These are phyloP conservation scores for Erethizon dorsatum DNA, from an alignment of 2,797 vertebrate genomes.

Conservation along the genomic window DNA sequence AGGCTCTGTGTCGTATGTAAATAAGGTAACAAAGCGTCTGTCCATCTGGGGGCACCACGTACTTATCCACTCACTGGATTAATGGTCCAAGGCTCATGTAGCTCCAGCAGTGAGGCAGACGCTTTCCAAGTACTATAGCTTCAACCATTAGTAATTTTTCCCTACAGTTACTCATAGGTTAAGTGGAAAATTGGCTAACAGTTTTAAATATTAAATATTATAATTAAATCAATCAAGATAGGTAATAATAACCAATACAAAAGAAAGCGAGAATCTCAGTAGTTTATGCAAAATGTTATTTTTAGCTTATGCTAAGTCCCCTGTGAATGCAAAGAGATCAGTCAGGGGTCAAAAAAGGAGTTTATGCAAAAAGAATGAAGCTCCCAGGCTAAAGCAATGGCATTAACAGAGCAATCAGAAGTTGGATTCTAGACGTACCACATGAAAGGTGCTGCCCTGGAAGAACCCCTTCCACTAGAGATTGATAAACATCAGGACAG, in stretches of 20 bases:
- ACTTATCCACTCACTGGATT: background rate
- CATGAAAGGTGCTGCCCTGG: background rate
- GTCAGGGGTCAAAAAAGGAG: background rate
- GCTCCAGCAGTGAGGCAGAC: background rate
- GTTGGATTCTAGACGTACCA: background rate
- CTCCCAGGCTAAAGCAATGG: background rate
- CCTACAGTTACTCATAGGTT: background rate
- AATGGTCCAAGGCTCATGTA: background rate
- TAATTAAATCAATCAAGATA: slow-evolving; percentile 22
- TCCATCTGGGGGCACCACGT: too few species aligned
- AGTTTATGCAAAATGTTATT: background rate
- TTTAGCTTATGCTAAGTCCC: background rate
- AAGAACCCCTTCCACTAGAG: background rate
- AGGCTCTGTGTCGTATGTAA: background rate
- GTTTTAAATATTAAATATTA: background rate
- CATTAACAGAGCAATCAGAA: background rate
- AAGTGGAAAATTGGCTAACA: background rate
- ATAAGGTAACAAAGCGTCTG: background rate
- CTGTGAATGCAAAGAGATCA: background rate
- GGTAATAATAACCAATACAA: background rate
- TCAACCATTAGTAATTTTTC: background rate
- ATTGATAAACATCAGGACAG: background rate
- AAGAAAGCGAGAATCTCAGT: background rate
- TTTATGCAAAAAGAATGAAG: background rate
- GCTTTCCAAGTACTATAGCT: background rate